These are phyloP conservation scores for Cosmia trapezina DNA, from an alignment of 2,888 invertebrate genomes.

Conservation along the genomic window DNA sequence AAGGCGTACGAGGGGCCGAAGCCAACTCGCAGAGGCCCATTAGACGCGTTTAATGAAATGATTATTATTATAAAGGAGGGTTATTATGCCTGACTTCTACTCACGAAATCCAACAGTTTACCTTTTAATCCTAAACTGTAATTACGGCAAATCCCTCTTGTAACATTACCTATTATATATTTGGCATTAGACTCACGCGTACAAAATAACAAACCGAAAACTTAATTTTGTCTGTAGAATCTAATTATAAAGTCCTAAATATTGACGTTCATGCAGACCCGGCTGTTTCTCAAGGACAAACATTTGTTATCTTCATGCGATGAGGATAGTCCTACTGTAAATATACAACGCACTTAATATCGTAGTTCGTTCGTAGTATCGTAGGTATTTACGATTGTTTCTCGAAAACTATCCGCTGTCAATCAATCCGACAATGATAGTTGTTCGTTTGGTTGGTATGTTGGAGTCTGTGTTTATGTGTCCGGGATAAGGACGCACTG, in stretches of 20 bases:
- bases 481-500: not conserved
- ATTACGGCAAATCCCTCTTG: not conserved
- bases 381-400: slow-evolving; percentile 41
- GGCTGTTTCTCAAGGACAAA: slow-evolving; percentile 29
- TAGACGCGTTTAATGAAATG: no score
- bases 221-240: slow-evolving; percentile 14
- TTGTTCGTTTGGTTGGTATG: slow-evolving; percentile 1
- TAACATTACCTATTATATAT: not conserved
- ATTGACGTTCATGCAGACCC: slow-evolving; percentile 11
- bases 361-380: slow-evolving; percentile 26
- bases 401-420: slow-evolving; percentile 44
- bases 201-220: slow-evolving; percentile 15
- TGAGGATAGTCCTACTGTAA: slow-evolving; percentile 13
- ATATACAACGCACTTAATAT: slow-evolving; percentile 14
- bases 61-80: no score
- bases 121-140: not conserved
- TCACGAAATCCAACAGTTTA: no score
- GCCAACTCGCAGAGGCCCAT: no score
- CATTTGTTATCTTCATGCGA: slow-evolving; percentile 29
- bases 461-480: slow-evolving; percentile 19
- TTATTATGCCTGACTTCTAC: no score
- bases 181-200: not conserved
- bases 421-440: slow-evolving; percentile 27
- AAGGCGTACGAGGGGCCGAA: no score
- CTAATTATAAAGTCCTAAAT: slow-evolving; percentile 33